Conservation (phyloP, 2,797 vertebrate species). For the Dromococcyx pavoninus region DNA sequence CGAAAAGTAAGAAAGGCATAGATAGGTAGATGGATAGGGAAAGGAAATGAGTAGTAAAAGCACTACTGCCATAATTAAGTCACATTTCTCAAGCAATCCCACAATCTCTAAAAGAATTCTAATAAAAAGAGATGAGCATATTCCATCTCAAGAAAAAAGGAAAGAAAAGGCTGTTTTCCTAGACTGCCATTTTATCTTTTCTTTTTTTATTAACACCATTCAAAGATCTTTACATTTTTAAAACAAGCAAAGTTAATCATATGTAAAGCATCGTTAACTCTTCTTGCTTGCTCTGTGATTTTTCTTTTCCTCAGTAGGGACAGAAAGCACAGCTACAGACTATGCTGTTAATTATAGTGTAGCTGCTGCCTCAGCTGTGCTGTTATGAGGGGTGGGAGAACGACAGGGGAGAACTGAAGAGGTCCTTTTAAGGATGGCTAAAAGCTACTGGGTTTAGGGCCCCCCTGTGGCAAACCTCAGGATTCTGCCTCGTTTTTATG, state of each 20-base stretch:
- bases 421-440: not conserved
- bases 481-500: not conserved
- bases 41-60: conserved; percentile 1
- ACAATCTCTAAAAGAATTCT: not conserved
- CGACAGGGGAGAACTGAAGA: not conserved
- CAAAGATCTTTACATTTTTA: not conserved
- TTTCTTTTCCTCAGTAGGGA: not conserved
- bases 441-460: not conserved
- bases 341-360: not conserved
- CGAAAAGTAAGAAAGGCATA: not conserved
- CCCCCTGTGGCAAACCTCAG: not conserved
- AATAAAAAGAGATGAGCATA: not conserved
- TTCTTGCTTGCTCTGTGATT: not conserved
- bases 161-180: not conserved
- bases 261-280: not conserved
- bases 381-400: not conserved
- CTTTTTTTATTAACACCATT: not conserved
- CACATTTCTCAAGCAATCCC: not conserved
- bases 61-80: not conserved
- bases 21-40: not conserved
- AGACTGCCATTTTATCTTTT: not conserved
- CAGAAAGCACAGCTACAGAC: not conserved
- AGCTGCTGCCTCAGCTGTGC: not conserved
- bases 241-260: not conserved
- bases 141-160: not conserved